These are phyloP conservation scores for Drosophila nasuta DNA, from an alignment of 1,140 invertebrate species.

Conservation along the genomic window DNA sequence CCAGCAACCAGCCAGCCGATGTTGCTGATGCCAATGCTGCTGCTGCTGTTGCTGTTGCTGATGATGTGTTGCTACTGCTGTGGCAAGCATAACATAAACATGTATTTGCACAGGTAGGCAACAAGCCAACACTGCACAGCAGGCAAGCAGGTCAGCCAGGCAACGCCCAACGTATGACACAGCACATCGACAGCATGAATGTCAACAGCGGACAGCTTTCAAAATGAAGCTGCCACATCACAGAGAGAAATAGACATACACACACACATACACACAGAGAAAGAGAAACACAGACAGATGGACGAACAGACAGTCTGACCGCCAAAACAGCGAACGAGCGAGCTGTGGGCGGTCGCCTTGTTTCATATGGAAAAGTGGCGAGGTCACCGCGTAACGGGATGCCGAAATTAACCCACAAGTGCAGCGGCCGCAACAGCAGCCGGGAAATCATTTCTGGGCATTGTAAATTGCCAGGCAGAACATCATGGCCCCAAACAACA, in stretches of 20 bases:
- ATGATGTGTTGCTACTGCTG: constrained; percentile 42
- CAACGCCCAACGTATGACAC: constrained; percentile 8
- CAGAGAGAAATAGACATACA: constrained; percentile 27
- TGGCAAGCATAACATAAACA: constrained; percentile 74
- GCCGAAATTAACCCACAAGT: constrained; percentile 74
- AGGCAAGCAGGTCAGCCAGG: constrained; percentile 16
- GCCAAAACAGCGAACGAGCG: constrained; percentile 41
- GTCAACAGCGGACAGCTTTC: constrained; percentile 57
- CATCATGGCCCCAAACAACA: constrained; percentile 40
- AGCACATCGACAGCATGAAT: constrained; percentile 66
- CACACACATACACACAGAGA: background rate
- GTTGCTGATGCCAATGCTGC: constrained; percentile 23
- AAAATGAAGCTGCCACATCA: constrained; percentile 53
- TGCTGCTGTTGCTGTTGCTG: constrained; percentile 41
- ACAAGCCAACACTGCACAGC: constrained; percentile 49
- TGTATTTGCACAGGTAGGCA: constrained; percentile 70
- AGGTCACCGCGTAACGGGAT: constrained; percentile 57
- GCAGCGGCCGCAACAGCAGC: constrained; percentile 40
- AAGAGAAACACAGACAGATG: background rate
- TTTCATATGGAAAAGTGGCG: constrained; percentile 56
- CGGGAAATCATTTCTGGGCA: constrained; percentile 52
- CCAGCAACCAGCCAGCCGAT: constrained; percentile 6
- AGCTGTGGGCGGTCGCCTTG: constrained; percentile 25
- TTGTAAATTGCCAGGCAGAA: constrained; percentile 61
- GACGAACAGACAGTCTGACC: background rate